Base-by-base conservation (phyloP, 2,797 vertebrate genomes). In the Enteromius anoplus region DNA sequence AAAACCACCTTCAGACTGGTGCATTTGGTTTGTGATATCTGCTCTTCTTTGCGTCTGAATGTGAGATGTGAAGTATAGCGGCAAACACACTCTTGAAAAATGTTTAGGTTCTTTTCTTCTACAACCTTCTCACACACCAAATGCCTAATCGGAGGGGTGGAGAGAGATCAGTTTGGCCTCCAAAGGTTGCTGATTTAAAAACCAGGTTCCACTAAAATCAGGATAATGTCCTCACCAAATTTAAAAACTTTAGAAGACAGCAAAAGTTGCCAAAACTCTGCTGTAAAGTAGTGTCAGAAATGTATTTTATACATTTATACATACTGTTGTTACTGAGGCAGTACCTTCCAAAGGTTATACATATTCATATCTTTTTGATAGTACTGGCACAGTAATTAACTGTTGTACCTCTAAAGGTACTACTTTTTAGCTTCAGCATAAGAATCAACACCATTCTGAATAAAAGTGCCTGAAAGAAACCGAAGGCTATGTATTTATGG, bases 1-100 rank as follows among this genome's bases (percentile, higher is more conserved):
- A 77, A 70, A 78, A 62, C 69, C 12, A 21, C 51, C 40, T 60
- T 69, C 78, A 60, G 47, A 78, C 32, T 51, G 14, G 47, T 78
- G 29, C 14, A 23, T 73, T 64, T 37, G 26, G 53, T 69, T 70
- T 32, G 19, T 47, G 26, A 78, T 66, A 60, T 23, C 76, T 51
- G 42, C 19, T 34, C 14, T 65, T 78, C 26, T 75, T 75, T 40
- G 9, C 0, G 8, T 75, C 40, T 75, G 21, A 75, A 75, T 40
- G 53, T 0, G 4, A 76, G 34, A 37, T 75, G 34, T 76, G 51
- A 75, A 55, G 6, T 55, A 34, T 23, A 60, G 29, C 5, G 14
- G 26, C 5, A 47, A 78, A 47, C 26, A 12, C 62, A 2, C 14
- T 47, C 15, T 49, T 66, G 11, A 78, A 72, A 65, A 9, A 71